Base-by-base conservation (phyloP, 2,888 invertebrate species). In the Nudaria mundana region DNA sequence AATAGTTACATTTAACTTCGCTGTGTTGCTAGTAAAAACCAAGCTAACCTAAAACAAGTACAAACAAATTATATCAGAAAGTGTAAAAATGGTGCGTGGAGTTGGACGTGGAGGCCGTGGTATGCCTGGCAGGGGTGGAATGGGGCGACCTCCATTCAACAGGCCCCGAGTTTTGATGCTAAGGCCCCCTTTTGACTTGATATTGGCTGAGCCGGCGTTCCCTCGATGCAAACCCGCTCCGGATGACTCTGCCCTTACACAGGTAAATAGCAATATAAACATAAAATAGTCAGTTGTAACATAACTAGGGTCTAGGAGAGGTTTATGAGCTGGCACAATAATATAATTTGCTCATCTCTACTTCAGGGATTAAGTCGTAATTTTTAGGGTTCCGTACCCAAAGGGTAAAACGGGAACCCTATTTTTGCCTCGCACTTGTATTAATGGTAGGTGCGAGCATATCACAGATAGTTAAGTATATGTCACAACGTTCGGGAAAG, bases 201-300 rank as follows among this genome's bases (percentile, higher is more conserved):
- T 95, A 1, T 83, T 97, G 20, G 97, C 97, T 44, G 98, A 98
- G 72, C 93, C 94, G 25, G 93, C 94, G 1, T 98, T 98, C 70
- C 97, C 97, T 0, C 91, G 95, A 58, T 95, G 96, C 8, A 88
- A 88, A 56, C 92, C 96, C 0, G 91, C 92, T 0, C 91, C 94
- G 0, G 98, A 98, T 65, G 98, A 98, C 72, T 91, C 95, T 2
- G 91, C 93, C 0, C 91, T 98, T 24, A 96, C 97, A 11, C 93
- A 94, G 86, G 94, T 94, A 85, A 23, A 15, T 29, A 12, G 13
- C 6, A 15, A 2, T 10, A 10, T 30, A 12, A 3, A 22, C n/a
- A n/a, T n/a, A n/a, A n/a, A n/a, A n/a, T n/a, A n/a, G n/a, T n/a
- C n/a, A n/a, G n/a, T n/a, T n/a, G n/a, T n/a, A n/a, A n/a, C n/a